Evolutionary conservation across 2,113 vertebrate species (phyloP), one percentile per base, ranked within the genome.

Genomic region (Chloropsis cyanopogon): DNA sequence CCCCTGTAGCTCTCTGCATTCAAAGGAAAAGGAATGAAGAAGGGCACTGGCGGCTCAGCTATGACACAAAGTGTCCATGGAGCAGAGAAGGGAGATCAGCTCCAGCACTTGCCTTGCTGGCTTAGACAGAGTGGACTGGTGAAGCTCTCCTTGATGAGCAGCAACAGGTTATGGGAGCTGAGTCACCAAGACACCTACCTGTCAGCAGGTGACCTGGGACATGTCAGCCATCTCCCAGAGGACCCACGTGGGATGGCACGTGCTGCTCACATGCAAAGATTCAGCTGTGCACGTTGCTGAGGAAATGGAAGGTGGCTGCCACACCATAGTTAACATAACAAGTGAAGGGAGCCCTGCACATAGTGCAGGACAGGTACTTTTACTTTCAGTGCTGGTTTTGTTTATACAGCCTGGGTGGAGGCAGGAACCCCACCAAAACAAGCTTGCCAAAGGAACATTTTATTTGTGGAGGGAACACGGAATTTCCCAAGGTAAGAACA

Each of bases 391-490:
- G 0, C 72, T 53, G 28, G 28, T 37, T 91, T 86, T 89, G 81
- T 97, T 95, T 86, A 41, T 37, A 68, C 31, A 88, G 41, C 37
- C 28, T 66, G 88, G 79, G 92, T 64, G 82, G 64, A 70, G 68
- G 37, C 72, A 95, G 76, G 60, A 91, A 59, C 88, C 39, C 88
- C 93, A 86, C 71, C 84, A 93, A 96, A 97, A 71, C 87, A 81
- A 95, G 70, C 86, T 82, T 86, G 60, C 78, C 68, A 82, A 95
- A 42, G 69, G 93, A 91, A 46, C 82, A 41, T 69, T 87, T 89
- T 14, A 26, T 73, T 73, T 81, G 78, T 68, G 72, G 64, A 94
- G 79, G 82, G 47, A 53, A 42, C 31, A 3, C 79, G 96, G 94
- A 95, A 95, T 94, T 97, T 88, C 93, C 96, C 92, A 39, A 61